phyloP scores from a whole-genome alignment of 2,888 invertebrate genomes.

The Xestoiulus laeticollis region DNA sequence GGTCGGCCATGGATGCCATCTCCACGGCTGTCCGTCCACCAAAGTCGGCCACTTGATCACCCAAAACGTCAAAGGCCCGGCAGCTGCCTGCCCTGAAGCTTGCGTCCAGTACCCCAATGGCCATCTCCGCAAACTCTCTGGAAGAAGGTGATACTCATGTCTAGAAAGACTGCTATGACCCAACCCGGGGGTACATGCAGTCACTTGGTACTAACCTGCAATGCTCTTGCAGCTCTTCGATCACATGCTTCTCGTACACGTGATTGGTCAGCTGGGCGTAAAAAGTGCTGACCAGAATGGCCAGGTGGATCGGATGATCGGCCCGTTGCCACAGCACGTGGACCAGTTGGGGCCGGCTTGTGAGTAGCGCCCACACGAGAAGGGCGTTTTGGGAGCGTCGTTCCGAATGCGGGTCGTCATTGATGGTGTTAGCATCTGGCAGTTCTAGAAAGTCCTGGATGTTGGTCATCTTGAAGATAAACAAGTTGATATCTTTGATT shows the following conservation, averaged over 20 bases:
- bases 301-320: constrained; percentile 63
- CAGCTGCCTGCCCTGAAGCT: constrained; percentile 58
- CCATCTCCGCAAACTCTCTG: constrained; percentile 63
- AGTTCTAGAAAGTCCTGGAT: constrained; percentile 41
- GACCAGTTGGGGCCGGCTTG: constrained; percentile 61
- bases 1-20: constrained; percentile 57
- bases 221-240: constrained; percentile 59
- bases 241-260: constrained; percentile 60
- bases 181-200: neutral
- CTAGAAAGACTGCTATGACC: too few species aligned
- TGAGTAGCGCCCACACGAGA: constrained; percentile 63
- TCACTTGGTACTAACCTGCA: constrained; percentile 52
- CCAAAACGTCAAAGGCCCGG: constrained; percentile 58
- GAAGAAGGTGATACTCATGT: neutral
- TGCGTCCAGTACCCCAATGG: constrained; percentile 58
- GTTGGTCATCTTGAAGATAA: constrained; percentile 34
- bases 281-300: constrained; percentile 62
- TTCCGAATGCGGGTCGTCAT: constrained; percentile 51
- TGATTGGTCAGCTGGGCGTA: constrained; percentile 60
- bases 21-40: constrained; percentile 58
- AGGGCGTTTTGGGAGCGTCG: constrained; percentile 61
- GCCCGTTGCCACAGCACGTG: constrained; percentile 62
- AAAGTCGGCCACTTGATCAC: constrained; percentile 58
- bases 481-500: constrained; percentile 38
- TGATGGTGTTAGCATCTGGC: neutral